A percentile compares a stretch with the other conserved stretches of the same genome.
Conservation (phyloP, 2,888 invertebrate species). For the Xestia rhomboidea region DNA sequence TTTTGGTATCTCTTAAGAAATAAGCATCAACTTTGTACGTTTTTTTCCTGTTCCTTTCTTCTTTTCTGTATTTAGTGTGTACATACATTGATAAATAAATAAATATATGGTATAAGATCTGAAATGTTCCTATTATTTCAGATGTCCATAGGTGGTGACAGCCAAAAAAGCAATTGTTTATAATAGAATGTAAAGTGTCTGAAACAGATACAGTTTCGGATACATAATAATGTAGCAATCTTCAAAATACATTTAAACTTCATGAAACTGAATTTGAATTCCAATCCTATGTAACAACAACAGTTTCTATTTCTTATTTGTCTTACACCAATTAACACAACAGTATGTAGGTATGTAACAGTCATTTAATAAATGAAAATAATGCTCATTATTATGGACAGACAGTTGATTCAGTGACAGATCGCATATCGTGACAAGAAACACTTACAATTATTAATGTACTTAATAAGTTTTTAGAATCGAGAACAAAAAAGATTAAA, state of each 20-base stretch:
- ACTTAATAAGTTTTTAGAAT: not conserved
- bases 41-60: no score
- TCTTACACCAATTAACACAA: conserved; percentile 4
- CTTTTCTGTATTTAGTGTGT: no score
- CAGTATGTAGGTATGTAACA: no score
- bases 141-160: not conserved
- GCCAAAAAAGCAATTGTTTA: not conserved
- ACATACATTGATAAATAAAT: no score
- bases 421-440: conserved; percentile 18
- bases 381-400: conserved; percentile 14
- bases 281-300: not conserved
- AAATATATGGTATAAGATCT: not conserved
- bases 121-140: not conserved
- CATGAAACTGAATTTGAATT: not conserved
- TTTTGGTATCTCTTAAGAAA: no score
- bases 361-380: conserved; percentile 28
- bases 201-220: not conserved
- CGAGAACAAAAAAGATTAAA: not conserved
- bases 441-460: conserved; percentile 10
- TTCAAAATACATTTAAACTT: not conserved
- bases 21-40: no score
- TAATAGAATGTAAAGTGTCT: not conserved
- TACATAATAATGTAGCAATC: not conserved
- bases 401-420: conserved; percentile 11
- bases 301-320: conserved; percentile 3